These are phyloP conservation scores for Anhinga rufa DNA, from an alignment of 2,113 vertebrate genomes.

Conservation along the genomic window DNA sequence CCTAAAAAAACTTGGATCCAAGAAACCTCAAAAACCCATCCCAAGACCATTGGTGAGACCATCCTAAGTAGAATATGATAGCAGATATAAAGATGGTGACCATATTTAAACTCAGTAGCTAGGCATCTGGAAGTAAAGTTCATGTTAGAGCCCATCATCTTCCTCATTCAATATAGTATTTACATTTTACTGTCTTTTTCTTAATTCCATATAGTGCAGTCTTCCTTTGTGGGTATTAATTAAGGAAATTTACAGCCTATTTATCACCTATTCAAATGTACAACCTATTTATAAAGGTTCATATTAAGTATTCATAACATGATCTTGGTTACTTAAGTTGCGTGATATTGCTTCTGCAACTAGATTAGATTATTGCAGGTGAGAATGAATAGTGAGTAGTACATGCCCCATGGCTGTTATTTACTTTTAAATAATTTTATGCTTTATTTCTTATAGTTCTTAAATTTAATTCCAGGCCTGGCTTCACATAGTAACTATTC, in stretches of 20 bases:
- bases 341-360: neutral
- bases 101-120: neutral
- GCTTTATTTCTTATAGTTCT: neutral
- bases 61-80: neutral
- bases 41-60: slow-evolving; percentile 86
- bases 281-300: neutral
- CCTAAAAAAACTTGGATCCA: slow-evolving; percentile 93
- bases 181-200: neutral
- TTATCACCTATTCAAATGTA: neutral
- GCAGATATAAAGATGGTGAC: neutral
- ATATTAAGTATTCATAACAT: neutral
- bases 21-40: slow-evolving; percentile 93
- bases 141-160: neutral
- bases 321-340: neutral
- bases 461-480: neutral
- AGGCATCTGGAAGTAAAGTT: neutral
- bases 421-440: neutral
- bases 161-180: neutral
- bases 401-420: neutral
- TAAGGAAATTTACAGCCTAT: neutral
- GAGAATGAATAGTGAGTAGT: neutral
- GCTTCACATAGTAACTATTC: neutral
- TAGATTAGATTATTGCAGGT: neutral
- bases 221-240: neutral
- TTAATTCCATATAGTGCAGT: neutral